A percentile compares a stretch with the other conserved stretches of the same genome.
These are phyloP conservation scores for Sinelater perroti DNA, from an alignment of 2,888 invertebrate genomes.

Conservation along the genomic window DNA sequence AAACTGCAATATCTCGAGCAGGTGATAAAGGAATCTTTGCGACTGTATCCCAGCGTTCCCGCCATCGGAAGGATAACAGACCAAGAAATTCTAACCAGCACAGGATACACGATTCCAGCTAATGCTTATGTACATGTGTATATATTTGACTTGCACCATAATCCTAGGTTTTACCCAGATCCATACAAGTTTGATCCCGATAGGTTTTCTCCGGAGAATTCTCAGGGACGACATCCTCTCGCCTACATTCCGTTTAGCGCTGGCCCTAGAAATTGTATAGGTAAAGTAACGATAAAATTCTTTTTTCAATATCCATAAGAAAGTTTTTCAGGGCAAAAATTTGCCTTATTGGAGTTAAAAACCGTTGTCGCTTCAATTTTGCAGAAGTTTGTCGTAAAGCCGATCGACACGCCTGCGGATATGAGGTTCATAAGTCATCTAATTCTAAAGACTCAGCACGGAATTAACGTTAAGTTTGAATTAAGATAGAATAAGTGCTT, in stretches of 20 bases:
- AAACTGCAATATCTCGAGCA: slow-evolving; percentile 71
- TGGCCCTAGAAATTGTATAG: slow-evolving; percentile 57
- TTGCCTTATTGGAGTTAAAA: slow-evolving; percentile 70
- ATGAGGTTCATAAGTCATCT: slow-evolving; percentile 61
- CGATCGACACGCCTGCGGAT: slow-evolving; percentile 62
- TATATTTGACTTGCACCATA: slow-evolving; percentile 72
- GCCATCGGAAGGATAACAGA: slow-evolving; percentile 65
- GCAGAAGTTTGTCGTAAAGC: slow-evolving; percentile 63
- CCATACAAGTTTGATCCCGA: slow-evolving; percentile 65
- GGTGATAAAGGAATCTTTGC: slow-evolving; percentile 71
- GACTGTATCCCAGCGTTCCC: slow-evolving; percentile 73
- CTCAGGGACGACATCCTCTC: slow-evolving; percentile 66
- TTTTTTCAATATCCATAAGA: too few species aligned
- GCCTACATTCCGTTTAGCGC: slow-evolving; percentile 48
- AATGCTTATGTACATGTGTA: slow-evolving; percentile 65
- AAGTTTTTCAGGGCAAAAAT: slow-evolving; percentile 1
- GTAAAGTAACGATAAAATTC: background rate
- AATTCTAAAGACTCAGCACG: slow-evolving; percentile 60
- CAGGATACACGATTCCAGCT: slow-evolving; percentile 61
- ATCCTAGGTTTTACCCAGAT: slow-evolving; percentile 68
- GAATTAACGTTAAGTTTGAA: slow-evolving; percentile 57
- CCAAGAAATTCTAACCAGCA: slow-evolving; percentile 46
- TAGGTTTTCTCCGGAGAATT: slow-evolving; percentile 71
- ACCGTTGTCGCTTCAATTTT: slow-evolving; percentile 66
- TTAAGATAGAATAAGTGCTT: too few species aligned